Base-by-base conservation (phyloP, 2,888 invertebrate species). In the Pogonocherus hispidulus region DNA sequence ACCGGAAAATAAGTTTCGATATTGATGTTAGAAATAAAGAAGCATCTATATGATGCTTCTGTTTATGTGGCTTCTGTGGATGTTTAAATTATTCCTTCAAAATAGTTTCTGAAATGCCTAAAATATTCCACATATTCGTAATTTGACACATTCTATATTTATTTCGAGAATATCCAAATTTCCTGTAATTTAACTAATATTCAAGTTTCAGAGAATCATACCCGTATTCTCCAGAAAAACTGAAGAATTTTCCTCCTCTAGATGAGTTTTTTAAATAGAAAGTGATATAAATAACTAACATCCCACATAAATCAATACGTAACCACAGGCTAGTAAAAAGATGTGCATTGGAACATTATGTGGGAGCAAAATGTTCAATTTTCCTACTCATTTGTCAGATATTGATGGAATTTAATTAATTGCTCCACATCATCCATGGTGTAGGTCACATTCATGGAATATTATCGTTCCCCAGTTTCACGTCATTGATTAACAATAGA, bases 401-500 rank as follows among this genome's bases (percentile, higher is more conserved):
- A 46, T 35, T 57, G 23, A 57, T 27, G 57, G 57, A 57, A 57
- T 57, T 44, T 44, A 57, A 46, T 57, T 57, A 57, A 57, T 41
- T 44, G 23, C 44, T 44, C 23, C 16, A 9, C 57, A 20, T 44
- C 16, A 44, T 46, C 46, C 44, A 14, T 18, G 14, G 41, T 9
- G 14, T 44, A 41, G 41, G 22, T 46, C n/a, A 18, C 22, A 56
- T 57, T 44, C 44, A 23, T 23, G 23, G 16, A 44, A 44, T 44
- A 22, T 23, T 44, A 57, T 57, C 46, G 22, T 14, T 23, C 44
- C 22, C 22, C 37, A 14, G 19, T 23, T 20, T 23, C 22, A 44
- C 46, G 23, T 57, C 57, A 57, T 57, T 44, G 52, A 44, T 23
- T 41, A 27, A 41, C 27, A 18, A 44, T 20, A 44, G 22, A 41